These are phyloP conservation scores for Strix aluco DNA, from an alignment of 2,113 vertebrate species.

Conservation along the genomic window DNA sequence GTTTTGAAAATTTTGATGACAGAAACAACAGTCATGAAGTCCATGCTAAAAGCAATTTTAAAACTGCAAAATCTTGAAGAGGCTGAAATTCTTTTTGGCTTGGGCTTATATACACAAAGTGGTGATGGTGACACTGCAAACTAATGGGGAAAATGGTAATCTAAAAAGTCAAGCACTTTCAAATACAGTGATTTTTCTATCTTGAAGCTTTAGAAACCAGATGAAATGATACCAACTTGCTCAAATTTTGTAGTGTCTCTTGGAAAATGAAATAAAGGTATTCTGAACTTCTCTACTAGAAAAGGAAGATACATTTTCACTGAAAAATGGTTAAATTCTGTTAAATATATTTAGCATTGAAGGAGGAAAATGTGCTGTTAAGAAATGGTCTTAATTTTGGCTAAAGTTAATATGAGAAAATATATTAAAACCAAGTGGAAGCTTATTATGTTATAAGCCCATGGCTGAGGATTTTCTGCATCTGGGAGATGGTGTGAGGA, in stretches of 20 bases:
- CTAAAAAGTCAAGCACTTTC: background rate
- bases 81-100: background rate
- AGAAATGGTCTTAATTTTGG: background rate
- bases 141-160: background rate
- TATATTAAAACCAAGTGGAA: background rate
- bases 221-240: background rate
- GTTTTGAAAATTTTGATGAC: background rate
- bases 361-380: background rate
- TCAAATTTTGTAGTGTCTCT: background rate
- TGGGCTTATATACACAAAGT: background rate
- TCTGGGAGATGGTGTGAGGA: background rate
- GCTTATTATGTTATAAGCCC: background rate
- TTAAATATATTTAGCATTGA: background rate
- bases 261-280: background rate
- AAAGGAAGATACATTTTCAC: background rate
- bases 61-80: background rate
- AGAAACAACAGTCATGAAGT: background rate
- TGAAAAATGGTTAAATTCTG: background rate
- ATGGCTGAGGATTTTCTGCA: background rate
- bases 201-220: background rate
- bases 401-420: background rate
- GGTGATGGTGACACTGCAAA: background rate
- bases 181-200: background rate
- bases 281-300: background rate
- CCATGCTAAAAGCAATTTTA: background rate